These are phyloP conservation scores for Plebejus anna DNA, from an alignment of 2,888 invertebrate genomes.

Conservation along the genomic window DNA sequence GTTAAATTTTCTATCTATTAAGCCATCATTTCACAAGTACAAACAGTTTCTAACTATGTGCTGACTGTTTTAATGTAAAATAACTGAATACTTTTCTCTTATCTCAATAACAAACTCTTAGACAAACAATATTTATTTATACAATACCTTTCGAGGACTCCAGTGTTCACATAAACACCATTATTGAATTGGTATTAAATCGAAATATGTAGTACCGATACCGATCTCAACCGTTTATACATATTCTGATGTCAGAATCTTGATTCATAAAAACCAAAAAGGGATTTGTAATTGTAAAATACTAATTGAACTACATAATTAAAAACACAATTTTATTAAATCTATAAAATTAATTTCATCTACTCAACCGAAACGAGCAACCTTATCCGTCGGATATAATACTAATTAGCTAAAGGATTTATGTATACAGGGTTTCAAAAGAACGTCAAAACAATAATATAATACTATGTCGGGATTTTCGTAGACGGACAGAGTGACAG, in stretches of 20 bases:
- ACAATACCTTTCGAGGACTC: too few relatives aligned
- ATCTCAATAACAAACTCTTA: too few relatives aligned
- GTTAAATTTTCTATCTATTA: too few relatives aligned
- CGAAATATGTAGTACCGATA: background rate
- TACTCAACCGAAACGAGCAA: background rate
- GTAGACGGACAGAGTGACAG: conserved; percentile 56
- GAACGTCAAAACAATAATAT: conserved; percentile 43
- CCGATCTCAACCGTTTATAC: background rate
- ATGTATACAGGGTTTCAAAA: conserved; percentile 68
- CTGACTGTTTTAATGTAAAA: too few relatives aligned
- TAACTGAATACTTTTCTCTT: too few relatives aligned
- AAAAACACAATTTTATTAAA: background rate
- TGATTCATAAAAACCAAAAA: background rate
- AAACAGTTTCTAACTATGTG: too few relatives aligned
- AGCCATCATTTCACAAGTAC: too few relatives aligned
- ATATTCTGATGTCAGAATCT: conserved; percentile 5
- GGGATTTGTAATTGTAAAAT: background rate
- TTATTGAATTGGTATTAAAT: background rate
- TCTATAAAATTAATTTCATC: background rate
- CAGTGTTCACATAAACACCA: too few relatives aligned
- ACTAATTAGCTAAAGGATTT: conserved; percentile 75
- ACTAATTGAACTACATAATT: background rate
- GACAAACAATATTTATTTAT: too few relatives aligned
- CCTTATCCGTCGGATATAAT: conserved; percentile 54
- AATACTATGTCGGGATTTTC: conserved; percentile 45